Base-by-base conservation (phyloP, 2,888 invertebrate genomes). In the Ashinkailepas kermadecensis region DNA sequence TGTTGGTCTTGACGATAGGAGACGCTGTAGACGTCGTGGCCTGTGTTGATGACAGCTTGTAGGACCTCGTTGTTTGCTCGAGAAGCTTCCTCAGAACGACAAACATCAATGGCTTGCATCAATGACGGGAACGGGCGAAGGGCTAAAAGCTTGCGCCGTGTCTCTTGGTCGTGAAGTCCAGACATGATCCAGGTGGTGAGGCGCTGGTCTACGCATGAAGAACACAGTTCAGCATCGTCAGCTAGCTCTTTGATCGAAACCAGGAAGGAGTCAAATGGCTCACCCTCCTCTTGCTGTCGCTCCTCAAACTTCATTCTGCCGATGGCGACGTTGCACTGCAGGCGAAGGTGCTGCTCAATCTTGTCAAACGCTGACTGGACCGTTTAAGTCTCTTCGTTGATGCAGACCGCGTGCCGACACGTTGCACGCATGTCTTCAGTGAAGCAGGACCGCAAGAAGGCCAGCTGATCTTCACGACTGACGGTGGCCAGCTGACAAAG, bases 211-310 rank as follows among this genome's bases (percentile, higher is more conserved):
- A 25, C n/a, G 23, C 58, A 18, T 10, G 18, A 21, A n/a, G 64
- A n/a, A n/a, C 64, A 64, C n/a, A 64, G 64, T 64, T 64, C 64
- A 64, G 64, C 64, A 64, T 64, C 64, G 21, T 21, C 64, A 64
- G 64, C 64, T 64, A 64, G n/a, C n/a, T 64, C n/a, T 58, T 58
- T n/a, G 9, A 9, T 18, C 18, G 21, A 64, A 7, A 64, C n/a
- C 64, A 64, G 21, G n/a, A 64, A 64, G n/a, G 64, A 64, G n/a
- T 64, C 21, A 21, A 64, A 21, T 0, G 7, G 15, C 2, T 58
- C 64, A 21, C 64, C 6, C 1, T n/a, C 21, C 21, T 64, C 64
- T 21, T 64, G 64, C n/a, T 21, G 21, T n/a, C 10, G 21, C n/a
- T 64, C 62, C 15, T 58, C 58, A 15, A 58, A 6, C 58, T 58